Evolutionary conservation across 2,888 invertebrate species (phyloP), one percentile per base, ranked within the genome.

Genomic region (Bombylius discolor): DNA sequence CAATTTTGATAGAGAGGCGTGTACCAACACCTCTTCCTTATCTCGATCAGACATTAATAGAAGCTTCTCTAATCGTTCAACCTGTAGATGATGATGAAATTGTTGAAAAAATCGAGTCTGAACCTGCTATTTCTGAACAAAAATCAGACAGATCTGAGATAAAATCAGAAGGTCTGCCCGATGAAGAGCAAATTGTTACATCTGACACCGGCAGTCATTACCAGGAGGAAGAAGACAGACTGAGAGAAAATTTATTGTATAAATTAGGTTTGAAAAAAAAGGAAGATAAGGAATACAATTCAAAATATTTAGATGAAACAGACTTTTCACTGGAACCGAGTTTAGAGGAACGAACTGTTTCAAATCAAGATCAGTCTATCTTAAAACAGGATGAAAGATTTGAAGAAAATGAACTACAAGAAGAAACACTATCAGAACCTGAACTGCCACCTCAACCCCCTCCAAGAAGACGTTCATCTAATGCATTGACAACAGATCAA

Each of bases 1-100:
- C 81, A 13, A 79, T 82, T 62, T 70, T 82, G 49, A 79, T 81
- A 6, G 81, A 82, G 67, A 75, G 78, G 61, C 76, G 80, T 42
- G 78, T 81, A 12, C 79, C 81, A 1, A 80, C 81, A 59, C 81
- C 82, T 33, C 78, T 80, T 13, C 75, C 78, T 58, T 80, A 79
- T 56, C 78, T 78, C 50, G 79, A 82, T 67, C 83, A 81, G 72
- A 81, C 75, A 5, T 64, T 80, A 64, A 70, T 85, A 12, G 83
- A 83, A 68, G 85, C 83, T 3, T 78, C 82, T 6, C 69, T 85
- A 49, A 77, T 83, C 13, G 84, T 85, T 31, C 79, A 83, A 62
- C 84, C 81, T 12, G 79, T 84, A 61, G 79, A 82, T 64, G 76
- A 78, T 49, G 78, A 78, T 52, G 52, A 70, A 64, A 44, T 58